Evolutionary conservation across 2,888 invertebrate genomes (phyloP), one percentile per base, ranked within the genome.

Genomic region (Erebia ligea): DNA sequence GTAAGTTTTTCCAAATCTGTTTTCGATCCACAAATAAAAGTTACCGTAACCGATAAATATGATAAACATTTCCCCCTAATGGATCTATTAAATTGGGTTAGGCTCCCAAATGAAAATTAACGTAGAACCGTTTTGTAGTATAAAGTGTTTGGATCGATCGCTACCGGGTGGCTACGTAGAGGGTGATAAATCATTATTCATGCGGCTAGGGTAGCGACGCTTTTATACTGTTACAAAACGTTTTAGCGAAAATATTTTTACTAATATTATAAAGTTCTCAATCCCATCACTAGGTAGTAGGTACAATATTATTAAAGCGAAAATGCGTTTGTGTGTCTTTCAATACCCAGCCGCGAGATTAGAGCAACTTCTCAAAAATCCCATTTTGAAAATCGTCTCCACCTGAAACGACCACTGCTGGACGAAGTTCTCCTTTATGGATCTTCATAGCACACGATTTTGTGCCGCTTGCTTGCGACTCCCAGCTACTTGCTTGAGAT

Each of bases 71-170:
- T 69, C 48, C 25, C 19, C 11, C 21, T 58, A 58, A 69, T 54
- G 64, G 34, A 34, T 52, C n/a, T 25, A 64, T 66, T 61, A 69
- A 62, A 57, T 67, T 58, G 58, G 25, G 58, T 34, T 65, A 70
- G 48, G 13, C 61, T 52, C 50, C 40, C 62, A 67, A 70, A 65
- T 68, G 67, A 73, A 61, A 70, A 67, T 73, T 69, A 69, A 70
- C 70, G 67, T 62, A 65, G 61, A 65, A 68, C 61, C 67, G 70
- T 62, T 68, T 68, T 50, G 61, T 68, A 59, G 65, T 19, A 66
- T 42, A 62, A 61, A 73, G 72, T 65, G 52, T 56, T 62, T 34
- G 42, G 59, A 73, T 73, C 73, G 73, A 73, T 73, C 68, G 65
- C 52, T 64, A 40, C 56, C 56, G 64, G 52, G 50, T 54, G 8